Base-by-base conservation (phyloP, 2,113 vertebrate species). In the Haplochromis burtoni region DNA sequence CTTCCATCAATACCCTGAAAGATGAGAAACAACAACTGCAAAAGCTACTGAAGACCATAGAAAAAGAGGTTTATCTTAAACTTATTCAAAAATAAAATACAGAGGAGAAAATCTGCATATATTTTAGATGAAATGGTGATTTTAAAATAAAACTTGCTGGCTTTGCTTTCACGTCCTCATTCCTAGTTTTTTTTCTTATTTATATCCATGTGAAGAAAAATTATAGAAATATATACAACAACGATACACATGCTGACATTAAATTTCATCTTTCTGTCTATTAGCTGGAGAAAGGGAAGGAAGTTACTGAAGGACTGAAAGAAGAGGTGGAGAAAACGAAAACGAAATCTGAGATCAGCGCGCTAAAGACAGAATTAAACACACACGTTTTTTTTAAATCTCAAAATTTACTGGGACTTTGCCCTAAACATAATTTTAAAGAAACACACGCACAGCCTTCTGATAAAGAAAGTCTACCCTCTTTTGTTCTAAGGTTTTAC, bases 1-100 rank as follows among this genome's bases (percentile, higher is more conserved):
- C 12, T 57, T 57, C 24, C 12, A 57, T 0, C 2, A 29, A 29
- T 0, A 29, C 2, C 12, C 4, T 57, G 54, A 0, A 57, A 0
- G 54, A 29, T 57, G 54, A 8, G 1, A 29, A 57, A 0, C 2
- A 26, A 55, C 53, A 57, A 57, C 54, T 14, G 54, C 54, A 57
- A 57, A 1, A 26, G 54, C 55, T 57, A 4, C 24, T 57, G 55
- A 0, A 57, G 55, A 57, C 1, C 13, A 29, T 0, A 29, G 24
- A 57, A 9, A 57, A 57, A 9, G 55, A 57, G 55, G 55, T 57
- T 57, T 57, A 29, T 8, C 0, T 57, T 3, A 57, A 57, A 57
- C 2, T 0, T 29, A 0, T 57, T 57, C 54, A 57, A 57, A 57
- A 0, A 57, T 29, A 57, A 8, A 57, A 57, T 29, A 57, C 2